These are phyloP conservation scores for Alfaro cultratus DNA, from an alignment of 2,797 vertebrate genomes.

Conservation along the genomic window DNA sequence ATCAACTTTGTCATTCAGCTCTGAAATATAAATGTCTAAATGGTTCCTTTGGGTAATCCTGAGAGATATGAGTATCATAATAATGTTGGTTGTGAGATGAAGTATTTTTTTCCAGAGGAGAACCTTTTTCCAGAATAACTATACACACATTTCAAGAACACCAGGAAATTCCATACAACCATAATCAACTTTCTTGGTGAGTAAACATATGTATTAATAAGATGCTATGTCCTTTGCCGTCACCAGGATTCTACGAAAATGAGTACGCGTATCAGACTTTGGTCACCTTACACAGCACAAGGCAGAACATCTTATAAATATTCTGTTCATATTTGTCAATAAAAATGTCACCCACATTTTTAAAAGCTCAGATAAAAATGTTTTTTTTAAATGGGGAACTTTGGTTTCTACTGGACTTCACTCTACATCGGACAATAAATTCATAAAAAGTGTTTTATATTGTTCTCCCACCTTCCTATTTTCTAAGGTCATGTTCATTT, in stretches of 20 bases:
- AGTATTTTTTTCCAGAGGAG: neutral
- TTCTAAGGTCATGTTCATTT: constrained; percentile 82
- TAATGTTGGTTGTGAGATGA: neutral
- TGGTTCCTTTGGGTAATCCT: neutral
- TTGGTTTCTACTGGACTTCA: constrained; percentile 36
- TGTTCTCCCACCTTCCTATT: constrained; percentile 76
- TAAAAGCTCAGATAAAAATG: constrained; percentile 61
- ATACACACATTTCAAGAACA: neutral
- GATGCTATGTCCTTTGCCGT: neutral
- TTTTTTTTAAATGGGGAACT: constrained; percentile 20
- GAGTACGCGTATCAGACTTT: neutral
- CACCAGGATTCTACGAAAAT: neutral
- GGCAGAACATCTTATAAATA: neutral
- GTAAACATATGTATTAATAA: neutral
- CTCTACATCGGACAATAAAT: constrained; percentile 54
- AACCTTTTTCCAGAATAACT: too few species aligned
- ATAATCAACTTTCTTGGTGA: neutral
- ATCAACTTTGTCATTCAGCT: neutral
- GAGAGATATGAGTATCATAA: neutral
- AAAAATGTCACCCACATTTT: constrained; percentile 53
- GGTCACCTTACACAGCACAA: neutral
- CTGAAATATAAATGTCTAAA: neutral
- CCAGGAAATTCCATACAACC: neutral
- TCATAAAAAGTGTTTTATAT: constrained; percentile 63
- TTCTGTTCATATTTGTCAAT: neutral